These are phyloP conservation scores for Drosophila glabriapex DNA, from an alignment of 2,888 invertebrate genomes.

Conservation along the genomic window DNA sequence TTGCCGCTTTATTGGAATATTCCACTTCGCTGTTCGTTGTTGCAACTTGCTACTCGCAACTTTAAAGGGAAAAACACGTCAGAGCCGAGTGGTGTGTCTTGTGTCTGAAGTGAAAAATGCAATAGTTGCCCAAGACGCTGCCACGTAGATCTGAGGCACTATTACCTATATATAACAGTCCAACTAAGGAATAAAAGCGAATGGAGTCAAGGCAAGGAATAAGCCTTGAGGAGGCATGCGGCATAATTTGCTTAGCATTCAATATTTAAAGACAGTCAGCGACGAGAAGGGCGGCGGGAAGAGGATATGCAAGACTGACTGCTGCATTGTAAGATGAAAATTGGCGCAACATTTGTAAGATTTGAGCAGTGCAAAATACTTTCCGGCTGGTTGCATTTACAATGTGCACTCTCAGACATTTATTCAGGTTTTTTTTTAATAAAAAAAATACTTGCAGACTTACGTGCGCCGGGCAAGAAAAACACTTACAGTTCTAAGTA, in stretches of 20 bases:
- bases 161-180: slow-evolving; percentile 12
- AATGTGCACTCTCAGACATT: slow-evolving; percentile 36
- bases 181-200: slow-evolving; percentile 7
- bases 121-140: slow-evolving; percentile 16
- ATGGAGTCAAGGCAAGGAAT: slow-evolving; percentile 7
- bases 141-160: slow-evolving; percentile 17
- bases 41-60: slow-evolving; percentile 13
- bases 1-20: slow-evolving; percentile 45
- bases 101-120: slow-evolving; percentile 30
- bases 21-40: slow-evolving; percentile 16
- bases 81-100: slow-evolving; percentile 18
- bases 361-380: slow-evolving; percentile 44
- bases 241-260: slow-evolving; percentile 56
- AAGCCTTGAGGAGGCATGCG: slow-evolving; percentile 27
- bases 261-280: slow-evolving; percentile 21
- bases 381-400: slow-evolving; percentile 47
- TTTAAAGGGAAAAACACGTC: slow-evolving; percentile 31
- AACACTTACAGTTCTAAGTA: slow-evolving; percentile 17
- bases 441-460: slow-evolving; percentile 25
- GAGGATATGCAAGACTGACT: slow-evolving; percentile 16
- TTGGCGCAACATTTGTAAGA: slow-evolving; percentile 59
- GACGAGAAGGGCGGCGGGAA: not conserved
- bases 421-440: slow-evolving; percentile 35
- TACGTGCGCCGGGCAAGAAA: not conserved
- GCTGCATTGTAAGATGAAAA: slow-evolving; percentile 39